These are phyloP conservation scores for Tachysurus vachellii DNA, from an alignment of 2,113 vertebrate genomes.

Conservation along the genomic window DNA sequence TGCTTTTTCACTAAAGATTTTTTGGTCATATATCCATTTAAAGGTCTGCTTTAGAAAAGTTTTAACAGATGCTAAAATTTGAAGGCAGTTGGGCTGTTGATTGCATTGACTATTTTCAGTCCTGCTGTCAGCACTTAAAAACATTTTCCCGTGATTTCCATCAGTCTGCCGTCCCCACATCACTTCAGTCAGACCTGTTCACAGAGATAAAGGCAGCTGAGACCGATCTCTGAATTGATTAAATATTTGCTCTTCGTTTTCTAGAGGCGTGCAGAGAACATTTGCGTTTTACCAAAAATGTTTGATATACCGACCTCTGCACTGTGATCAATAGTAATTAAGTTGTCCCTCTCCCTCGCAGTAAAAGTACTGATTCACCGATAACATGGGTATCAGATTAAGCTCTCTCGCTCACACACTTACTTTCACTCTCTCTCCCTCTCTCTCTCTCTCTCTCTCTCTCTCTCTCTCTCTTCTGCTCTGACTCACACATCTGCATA, in stretches of 20 bases:
- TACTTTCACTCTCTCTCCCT: constrained; percentile 29
- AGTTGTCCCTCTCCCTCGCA: constrained; percentile 47
- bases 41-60: constrained; percentile 3
- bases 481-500: constrained; percentile 27
- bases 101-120: constrained; percentile 52
- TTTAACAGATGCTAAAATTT: neutral
- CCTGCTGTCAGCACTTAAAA: constrained; percentile 69
- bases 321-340: constrained; percentile 60
- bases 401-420: constrained; percentile 21
- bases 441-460: constrained; percentile 35
- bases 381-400: constrained; percentile 47
- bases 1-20: neutral
- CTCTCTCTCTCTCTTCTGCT: constrained; percentile 28
- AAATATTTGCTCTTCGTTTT: constrained; percentile 49
- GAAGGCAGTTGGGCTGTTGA: constrained; percentile 27
- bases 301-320: constrained; percentile 58
- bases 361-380: constrained; percentile 51
- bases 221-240: constrained; percentile 47
- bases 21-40: neutral
- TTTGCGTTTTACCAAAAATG: constrained; percentile 52
- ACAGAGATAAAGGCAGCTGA: constrained; percentile 52
- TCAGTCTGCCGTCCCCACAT: constrained; percentile 47
- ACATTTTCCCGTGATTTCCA: constrained; percentile 52
- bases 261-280: constrained; percentile 39
- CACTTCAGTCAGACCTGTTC: constrained; percentile 46